Evolutionary conservation across 2,888 invertebrate genomes (phyloP).

Genomic region (Tuberolachnus salignus): DNA sequence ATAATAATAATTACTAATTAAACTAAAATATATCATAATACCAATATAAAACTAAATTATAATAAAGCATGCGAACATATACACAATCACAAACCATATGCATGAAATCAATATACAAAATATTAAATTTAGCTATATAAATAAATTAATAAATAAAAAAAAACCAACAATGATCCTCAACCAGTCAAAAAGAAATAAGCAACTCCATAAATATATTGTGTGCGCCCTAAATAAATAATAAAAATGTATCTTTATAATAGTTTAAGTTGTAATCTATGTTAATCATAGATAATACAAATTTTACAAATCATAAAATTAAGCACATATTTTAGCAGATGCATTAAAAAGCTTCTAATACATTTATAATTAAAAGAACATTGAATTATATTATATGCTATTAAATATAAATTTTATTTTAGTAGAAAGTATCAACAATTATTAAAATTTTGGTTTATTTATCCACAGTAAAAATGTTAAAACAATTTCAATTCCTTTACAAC

Average conservation of each 20-base stretch:
- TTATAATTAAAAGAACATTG: background rate
- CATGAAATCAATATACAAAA: background rate
- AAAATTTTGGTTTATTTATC: no score
- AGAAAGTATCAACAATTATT: no score
- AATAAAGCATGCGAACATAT: slow-evolving; percentile 3
- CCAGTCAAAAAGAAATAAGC: background rate
- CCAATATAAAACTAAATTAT: background rate
- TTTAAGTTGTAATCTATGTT: background rate
- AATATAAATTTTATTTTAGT: background rate
- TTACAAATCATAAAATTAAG: slow-evolving; percentile 34
- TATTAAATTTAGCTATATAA: background rate
- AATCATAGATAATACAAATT: slow-evolving; percentile 7
- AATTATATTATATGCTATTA: background rate
- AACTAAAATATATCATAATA: no score
- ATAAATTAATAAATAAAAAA: background rate
- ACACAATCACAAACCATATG: background rate
- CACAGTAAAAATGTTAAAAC: no score
- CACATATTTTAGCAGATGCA: slow-evolving; percentile 33
- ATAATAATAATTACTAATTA: no score
- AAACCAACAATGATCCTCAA: no score
- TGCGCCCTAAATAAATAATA: background rate
- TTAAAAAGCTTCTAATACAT: slow-evolving; percentile 18
- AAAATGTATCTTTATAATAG: background rate
- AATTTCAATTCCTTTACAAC: no score
- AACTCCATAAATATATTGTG: background rate